These are phyloP conservation scores for Scaptomyza montana DNA, from an alignment of 1,140 invertebrate genomes.

Conservation along the genomic window DNA sequence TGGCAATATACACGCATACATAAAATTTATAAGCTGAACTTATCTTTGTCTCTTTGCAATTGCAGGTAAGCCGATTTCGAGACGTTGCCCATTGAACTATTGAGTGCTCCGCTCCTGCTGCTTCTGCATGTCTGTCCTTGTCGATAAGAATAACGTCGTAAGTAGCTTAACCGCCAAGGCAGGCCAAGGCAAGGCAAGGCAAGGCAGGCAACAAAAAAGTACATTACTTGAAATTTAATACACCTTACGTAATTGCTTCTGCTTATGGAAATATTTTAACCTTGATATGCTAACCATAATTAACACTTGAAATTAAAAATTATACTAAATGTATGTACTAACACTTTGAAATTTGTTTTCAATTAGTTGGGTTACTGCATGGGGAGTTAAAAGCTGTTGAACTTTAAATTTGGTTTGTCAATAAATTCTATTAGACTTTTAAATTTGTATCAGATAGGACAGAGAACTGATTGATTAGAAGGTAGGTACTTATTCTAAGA, in stretches of 20 bases:
- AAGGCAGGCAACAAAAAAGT: neutral
- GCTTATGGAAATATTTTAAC: neutral
- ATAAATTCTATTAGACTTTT: too few relatives aligned
- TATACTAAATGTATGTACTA: neutral
- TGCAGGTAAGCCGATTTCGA: slow-evolving; percentile 74
- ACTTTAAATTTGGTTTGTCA: too few relatives aligned
- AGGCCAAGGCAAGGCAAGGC: neutral
- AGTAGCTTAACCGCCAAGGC: slow-evolving; percentile 13
- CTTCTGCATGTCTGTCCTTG: slow-evolving; percentile 4
- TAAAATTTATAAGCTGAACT: slow-evolving; percentile 42
- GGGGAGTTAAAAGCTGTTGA: neutral
- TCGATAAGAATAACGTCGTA: slow-evolving; percentile 30
- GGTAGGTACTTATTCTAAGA: too few relatives aligned
- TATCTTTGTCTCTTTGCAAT: slow-evolving; percentile 39
- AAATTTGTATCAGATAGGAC: too few relatives aligned
- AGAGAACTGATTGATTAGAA: too few relatives aligned
- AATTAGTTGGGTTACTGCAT: neutral
- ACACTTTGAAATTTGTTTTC: neutral
- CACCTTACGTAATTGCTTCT: slow-evolving; percentile 1
- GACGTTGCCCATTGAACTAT: slow-evolving; percentile 43
- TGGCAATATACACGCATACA: slow-evolving; percentile 24
- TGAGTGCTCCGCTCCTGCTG: neutral
- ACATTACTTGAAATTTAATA: slow-evolving; percentile 7
- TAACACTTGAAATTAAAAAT: slow-evolving; percentile 1
- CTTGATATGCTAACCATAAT: slow-evolving; percentile 7